phyloP scores from a whole-genome alignment of 2,797 vertebrate species.

The Myotis myotis region DNA sequence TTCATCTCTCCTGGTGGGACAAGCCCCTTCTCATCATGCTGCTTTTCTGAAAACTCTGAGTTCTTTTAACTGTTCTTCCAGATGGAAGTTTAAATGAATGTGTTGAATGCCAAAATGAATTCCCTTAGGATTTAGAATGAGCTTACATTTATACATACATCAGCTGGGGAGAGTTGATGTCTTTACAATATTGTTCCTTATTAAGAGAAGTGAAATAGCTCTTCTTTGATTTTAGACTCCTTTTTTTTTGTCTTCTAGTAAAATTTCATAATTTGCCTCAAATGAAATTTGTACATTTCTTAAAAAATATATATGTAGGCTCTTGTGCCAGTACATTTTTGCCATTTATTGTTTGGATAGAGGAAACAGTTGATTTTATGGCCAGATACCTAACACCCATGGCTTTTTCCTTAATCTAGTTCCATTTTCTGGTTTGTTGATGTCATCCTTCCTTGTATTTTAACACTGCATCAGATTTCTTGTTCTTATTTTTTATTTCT shows the following conservation, averaged over 20 bases:
- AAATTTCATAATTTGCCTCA: conserved; percentile 10
- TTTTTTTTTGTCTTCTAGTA: not conserved
- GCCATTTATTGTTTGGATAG: not conserved
- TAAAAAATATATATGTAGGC: not conserved
- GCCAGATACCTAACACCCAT: not conserved
- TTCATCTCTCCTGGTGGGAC: not conserved
- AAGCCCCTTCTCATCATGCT: not conserved
- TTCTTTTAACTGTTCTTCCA: conserved; percentile 54
- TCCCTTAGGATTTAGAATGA: not conserved
- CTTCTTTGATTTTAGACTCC: not conserved
- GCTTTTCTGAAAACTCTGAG: not conserved
- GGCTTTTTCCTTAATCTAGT: not conserved
- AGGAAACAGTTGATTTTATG: not conserved
- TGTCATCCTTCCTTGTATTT: conserved; percentile 2
- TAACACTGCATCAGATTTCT: not conserved
- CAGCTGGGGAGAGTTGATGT: conserved; percentile 1
- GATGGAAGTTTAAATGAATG: conserved; percentile 26
- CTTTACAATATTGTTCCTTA: conserved; percentile 15
- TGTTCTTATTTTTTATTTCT: not conserved
- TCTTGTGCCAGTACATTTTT: not conserved
- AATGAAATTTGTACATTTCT: not conserved
- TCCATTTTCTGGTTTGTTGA: not conserved
- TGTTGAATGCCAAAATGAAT: conserved; percentile 30
- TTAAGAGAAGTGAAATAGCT: not conserved
- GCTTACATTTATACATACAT: not conserved